Evolutionary conservation across 2,888 invertebrate genomes (phyloP), one percentile per base, ranked within the genome.

Genomic region (Magallana nippona): DNA sequence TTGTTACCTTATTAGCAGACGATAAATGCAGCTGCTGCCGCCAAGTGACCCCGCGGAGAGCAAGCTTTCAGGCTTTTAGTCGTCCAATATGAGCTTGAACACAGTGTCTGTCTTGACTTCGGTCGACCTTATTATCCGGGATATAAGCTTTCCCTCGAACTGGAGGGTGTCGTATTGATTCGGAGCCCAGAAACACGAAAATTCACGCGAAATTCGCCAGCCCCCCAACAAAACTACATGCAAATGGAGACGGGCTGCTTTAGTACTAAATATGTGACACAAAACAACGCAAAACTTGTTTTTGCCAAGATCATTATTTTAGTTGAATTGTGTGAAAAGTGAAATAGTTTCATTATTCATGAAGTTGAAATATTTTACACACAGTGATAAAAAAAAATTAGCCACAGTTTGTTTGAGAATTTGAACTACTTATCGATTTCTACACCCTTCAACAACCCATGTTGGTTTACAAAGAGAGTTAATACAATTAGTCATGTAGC

Each of bases 1-100:
- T 71, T 71, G 71, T 71, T 71, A 71, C 71, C 71, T 71, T 71
- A 71, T 71, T 71, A 71, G 71, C 27, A 71, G 71, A 71, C 71
- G 71, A 71, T 22, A 71, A 71, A 71, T 71, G 71, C 71, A 71
- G 71, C 71, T 71, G 71, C 71, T 32, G 71, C 71, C 71, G 32
- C 44, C 44, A 27, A 71, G 71, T 71, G 71, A 71, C 71, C 71
- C 71, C 71, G 71, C 71, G 27, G 71, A 71, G 71, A 71, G 71
- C 71, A 22, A 71, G 71, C 71, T 71, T 71, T 71, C 27, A 71
- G 22, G 71, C 27, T 22, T 71, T 22, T 13, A 71, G 71, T 71
- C 22, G 71, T 71, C 71, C 71, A 71, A 71, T 71, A 71, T 71
- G 71, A 71, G 71, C 71, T 71, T 71, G 27, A 71, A 32, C 71